Conservation (phyloP, 2,113 vertebrate genomes). For the Mormyrus lacerda region DNA sequence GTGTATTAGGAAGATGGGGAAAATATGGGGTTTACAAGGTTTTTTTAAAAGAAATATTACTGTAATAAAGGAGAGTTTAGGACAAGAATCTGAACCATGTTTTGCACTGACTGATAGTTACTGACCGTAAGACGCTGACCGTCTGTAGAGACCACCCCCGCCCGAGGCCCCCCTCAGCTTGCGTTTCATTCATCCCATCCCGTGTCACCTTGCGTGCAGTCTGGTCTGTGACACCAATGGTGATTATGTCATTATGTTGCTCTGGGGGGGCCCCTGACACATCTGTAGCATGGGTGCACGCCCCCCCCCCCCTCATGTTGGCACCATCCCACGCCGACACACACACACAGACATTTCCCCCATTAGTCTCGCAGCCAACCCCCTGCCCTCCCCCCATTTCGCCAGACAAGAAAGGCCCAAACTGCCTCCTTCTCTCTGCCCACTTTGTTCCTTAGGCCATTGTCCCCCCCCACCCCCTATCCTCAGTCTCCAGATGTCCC, state of each 20-base stretch:
- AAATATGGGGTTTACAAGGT: background rate
- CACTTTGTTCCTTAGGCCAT: slow-evolving; percentile 59
- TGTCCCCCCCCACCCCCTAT: slow-evolving; percentile 47
- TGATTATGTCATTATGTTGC: slow-evolving; percentile 85
- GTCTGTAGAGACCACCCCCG: background rate
- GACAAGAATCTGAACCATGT: background rate
- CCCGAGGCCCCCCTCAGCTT: slow-evolving; percentile 51
- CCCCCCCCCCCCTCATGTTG: background rate
- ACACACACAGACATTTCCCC: slow-evolving; percentile 55
- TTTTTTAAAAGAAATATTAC: background rate
- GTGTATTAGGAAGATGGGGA: background rate
- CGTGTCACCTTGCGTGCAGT: slow-evolving; percentile 83
- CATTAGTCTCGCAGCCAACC: slow-evolving; percentile 74
- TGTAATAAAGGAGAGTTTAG: background rate
- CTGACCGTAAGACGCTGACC: background rate
- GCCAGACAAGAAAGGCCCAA: slow-evolving; percentile 74
- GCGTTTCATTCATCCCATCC: slow-evolving; percentile 62
- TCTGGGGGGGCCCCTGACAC: background rate
- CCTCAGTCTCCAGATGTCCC: slow-evolving; percentile 70
- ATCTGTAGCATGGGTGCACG: background rate
- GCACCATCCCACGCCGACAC: slow-evolving; percentile 38
- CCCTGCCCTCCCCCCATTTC: slow-evolving; percentile 48
- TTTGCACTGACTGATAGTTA: background rate
- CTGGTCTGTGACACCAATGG: slow-evolving; percentile 85
- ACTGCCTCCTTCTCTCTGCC: slow-evolving; percentile 69